phyloP scores from a whole-genome alignment of 2,797 vertebrate genomes.

The Alectoris magna region DNA sequence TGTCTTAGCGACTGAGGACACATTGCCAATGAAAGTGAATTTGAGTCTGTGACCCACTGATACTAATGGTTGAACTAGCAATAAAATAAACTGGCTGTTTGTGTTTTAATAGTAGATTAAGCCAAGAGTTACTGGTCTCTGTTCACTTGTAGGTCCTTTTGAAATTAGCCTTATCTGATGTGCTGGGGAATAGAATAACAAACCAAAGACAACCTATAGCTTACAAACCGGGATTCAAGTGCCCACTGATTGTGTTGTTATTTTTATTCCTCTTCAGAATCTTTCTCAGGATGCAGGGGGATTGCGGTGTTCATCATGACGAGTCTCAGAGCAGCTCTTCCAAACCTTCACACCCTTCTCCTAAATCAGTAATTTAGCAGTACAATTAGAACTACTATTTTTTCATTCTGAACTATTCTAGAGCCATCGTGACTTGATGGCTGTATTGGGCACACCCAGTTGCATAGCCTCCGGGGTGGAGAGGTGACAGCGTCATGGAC shows the following conservation, averaged over 20 bases:
- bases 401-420: neutral
- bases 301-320: neutral
- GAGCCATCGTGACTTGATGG: neutral
- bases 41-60: constrained; percentile 42
- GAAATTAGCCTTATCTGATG: constrained; percentile 16
- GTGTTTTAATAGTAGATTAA: constrained; percentile 51
- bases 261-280: constrained; percentile 19
- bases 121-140: constrained; percentile 13
- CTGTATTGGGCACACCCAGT: neutral
- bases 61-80: constrained; percentile 27
- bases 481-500: neutral
- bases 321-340: neutral
- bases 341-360: neutral
- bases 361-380: neutral
- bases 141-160: constrained; percentile 1
- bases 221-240: neutral
- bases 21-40: constrained; percentile 3
- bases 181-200: neutral
- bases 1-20: neutral
- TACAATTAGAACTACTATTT: neutral
- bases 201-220: neutral
- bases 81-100: constrained; percentile 58
- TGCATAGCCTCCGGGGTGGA: neutral
- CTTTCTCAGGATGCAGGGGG: neutral
- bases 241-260: constrained; percentile 6